Evolutionary conservation across 2,113 vertebrate genomes (phyloP).

Genomic region (Lophius piscatorius): DNA sequence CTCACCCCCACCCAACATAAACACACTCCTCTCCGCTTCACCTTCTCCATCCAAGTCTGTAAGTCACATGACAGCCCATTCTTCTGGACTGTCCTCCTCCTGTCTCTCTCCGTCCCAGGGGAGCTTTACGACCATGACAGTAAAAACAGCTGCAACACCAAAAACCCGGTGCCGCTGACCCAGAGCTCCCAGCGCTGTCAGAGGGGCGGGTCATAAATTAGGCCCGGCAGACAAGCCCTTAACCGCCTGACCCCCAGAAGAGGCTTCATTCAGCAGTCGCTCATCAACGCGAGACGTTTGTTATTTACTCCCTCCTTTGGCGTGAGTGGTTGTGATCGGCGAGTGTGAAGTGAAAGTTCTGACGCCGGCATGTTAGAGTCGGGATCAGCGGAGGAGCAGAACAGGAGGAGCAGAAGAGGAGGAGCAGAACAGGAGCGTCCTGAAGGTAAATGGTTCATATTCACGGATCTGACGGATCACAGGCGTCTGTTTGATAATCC

Average conservation of each 20-base stretch:
- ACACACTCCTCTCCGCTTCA: slow-evolving; percentile 13
- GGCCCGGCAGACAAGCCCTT: slow-evolving; percentile 50
- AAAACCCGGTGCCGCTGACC: slow-evolving; percentile 61
- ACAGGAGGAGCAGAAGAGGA: slow-evolving; percentile 13
- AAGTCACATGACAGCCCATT: slow-evolving; percentile 48
- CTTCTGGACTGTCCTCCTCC: slow-evolving; percentile 46
- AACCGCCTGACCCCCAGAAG: slow-evolving; percentile 54
- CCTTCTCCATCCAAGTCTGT: slow-evolving; percentile 22
- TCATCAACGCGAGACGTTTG: slow-evolving; percentile 41
- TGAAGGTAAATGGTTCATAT: neutral
- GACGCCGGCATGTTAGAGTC: slow-evolving; percentile 44
- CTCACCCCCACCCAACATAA: neutral
- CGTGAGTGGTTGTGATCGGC: slow-evolving; percentile 33
- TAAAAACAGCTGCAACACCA: slow-evolving; percentile 76
- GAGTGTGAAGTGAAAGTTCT: slow-evolving; percentile 50
- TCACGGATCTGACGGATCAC: neutral
- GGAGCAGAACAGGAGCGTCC: slow-evolving; percentile 2
- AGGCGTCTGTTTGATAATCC: no score
- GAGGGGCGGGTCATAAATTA: slow-evolving; percentile 68
- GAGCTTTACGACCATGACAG: slow-evolving; percentile 76
- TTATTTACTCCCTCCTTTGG: slow-evolving; percentile 54
- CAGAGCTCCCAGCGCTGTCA: slow-evolving; percentile 65
- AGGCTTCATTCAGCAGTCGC: slow-evolving; percentile 41
- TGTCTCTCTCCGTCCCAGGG: slow-evolving; percentile 53
- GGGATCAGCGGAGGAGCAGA: slow-evolving; percentile 10